Evolutionary conservation across 2,113 vertebrate species (phyloP).

Genomic region (Ceyx margarethae): DNA sequence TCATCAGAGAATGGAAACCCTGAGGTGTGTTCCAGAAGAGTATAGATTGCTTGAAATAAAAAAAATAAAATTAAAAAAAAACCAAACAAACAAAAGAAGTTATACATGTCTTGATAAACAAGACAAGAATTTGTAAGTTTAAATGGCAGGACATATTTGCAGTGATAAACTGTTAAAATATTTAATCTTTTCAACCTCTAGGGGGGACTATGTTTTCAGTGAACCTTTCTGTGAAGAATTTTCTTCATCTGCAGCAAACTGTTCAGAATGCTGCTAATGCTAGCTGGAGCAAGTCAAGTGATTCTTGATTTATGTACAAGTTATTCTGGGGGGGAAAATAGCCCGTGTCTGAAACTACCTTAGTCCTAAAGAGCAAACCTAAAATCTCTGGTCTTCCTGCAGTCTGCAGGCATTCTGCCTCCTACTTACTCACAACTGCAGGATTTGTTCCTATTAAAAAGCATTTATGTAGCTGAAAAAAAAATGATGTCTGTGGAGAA

Average conservation of each 20-base stretch:
- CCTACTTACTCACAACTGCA: not conserved
- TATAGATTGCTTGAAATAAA: not conserved
- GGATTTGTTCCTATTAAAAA: constrained; percentile 44
- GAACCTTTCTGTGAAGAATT: constrained; percentile 37
- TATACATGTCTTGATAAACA: not conserved
- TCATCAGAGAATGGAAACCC: not conserved
- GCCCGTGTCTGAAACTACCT: not conserved
- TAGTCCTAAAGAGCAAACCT: not conserved
- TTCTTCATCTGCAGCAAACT: not conserved
- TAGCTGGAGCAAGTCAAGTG: not conserved
- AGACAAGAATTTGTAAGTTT: not conserved
- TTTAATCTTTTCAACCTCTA: constrained; percentile 74
- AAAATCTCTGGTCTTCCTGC: not conserved
- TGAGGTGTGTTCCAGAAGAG: not conserved
- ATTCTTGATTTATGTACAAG: not conserved
- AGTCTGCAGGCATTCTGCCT: not conserved
- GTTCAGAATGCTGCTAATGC: not conserved
- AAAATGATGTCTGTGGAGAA: not conserved
- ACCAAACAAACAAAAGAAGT: no score
- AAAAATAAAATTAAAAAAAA: not conserved
- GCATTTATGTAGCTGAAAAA: constrained; percentile 4
- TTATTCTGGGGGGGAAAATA: not conserved
- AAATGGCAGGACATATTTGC: not conserved
- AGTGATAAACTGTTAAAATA: not conserved
- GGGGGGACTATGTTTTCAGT: constrained; percentile 77